phyloP scores from a whole-genome alignment of 2,888 invertebrate genomes.

The Macrosiphum euphorbiae region DNA sequence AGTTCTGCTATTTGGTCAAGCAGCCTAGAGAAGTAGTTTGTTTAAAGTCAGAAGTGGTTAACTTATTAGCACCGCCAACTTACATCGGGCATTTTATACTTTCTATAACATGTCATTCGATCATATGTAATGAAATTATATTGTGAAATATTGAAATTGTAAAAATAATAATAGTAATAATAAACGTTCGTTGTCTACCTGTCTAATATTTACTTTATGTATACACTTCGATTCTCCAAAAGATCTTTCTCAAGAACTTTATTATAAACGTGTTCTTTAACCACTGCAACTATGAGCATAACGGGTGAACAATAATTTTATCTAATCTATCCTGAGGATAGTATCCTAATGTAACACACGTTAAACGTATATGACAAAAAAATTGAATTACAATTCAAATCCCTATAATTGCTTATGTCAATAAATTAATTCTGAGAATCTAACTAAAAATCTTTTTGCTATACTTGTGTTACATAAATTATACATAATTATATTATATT shows the following conservation, averaged over 20 bases:
- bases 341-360: background rate
- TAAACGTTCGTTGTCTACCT: background rate
- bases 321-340: too few species aligned
- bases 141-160: background rate
- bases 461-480: background rate
- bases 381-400: background rate
- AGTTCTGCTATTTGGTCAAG: background rate
- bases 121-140: conserved; percentile 12
- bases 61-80: background rate
- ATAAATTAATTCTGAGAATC: background rate
- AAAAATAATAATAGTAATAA: background rate
- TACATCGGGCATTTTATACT: background rate
- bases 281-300: background rate
- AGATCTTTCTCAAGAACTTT: background rate
- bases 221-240: background rate
- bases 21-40: background rate
- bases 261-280: background rate
- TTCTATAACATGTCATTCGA: background rate
- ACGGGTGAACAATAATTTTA: background rate
- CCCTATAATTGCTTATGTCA: background rate
- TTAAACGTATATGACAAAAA: background rate
- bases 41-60: background rate
- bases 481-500: too few species aligned
- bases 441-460: background rate
- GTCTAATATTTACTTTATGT: background rate